Percentiles rank a stretch among this genome's conserved stretches.
These are phyloP conservation scores for Athalia rosae DNA, from an alignment of 2,888 invertebrate species.

Conservation along the genomic window DNA sequence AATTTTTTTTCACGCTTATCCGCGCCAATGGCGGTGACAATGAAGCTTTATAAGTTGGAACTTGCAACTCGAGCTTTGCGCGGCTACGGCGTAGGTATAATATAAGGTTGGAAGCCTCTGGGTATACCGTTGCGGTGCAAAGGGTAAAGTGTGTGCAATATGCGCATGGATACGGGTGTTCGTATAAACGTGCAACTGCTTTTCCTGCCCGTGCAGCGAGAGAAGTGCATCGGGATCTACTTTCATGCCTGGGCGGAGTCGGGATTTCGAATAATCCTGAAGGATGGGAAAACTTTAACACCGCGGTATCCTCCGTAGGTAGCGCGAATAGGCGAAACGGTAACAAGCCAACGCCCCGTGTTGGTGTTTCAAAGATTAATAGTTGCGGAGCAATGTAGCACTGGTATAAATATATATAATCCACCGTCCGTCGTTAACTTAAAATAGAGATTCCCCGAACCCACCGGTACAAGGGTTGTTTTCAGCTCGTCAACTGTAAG, in stretches of 20 bases:
- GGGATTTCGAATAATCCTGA: constrained; percentile 58
- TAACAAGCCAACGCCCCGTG: constrained; percentile 13
- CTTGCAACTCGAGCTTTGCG: constrained; percentile 42
- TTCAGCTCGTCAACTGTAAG: background rate
- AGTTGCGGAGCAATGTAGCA: background rate
- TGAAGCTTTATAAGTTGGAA: constrained; percentile 59
- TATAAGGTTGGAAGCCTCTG: no score
- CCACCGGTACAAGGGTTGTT: background rate
- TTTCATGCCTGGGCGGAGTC: constrained; percentile 18
- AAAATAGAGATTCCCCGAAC: background rate
- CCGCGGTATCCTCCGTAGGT: constrained; percentile 38
- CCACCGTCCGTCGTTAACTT: background rate
- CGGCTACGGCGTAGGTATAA: no score
- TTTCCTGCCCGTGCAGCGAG: background rate
- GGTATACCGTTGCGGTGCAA: no score
- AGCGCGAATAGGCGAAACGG: background rate
- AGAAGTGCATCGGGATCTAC: constrained; percentile 21
- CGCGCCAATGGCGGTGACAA: constrained; percentile 54
- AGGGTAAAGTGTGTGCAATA: background rate
- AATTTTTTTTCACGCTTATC: constrained; percentile 55
- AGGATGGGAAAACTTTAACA: constrained; percentile 60
- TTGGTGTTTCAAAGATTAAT: constrained; percentile 29
- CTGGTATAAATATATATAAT: background rate
- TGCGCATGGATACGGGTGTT: background rate
- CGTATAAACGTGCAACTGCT: constrained; percentile 26